Conservation (phyloP, 35 echinoderm and acorn worm species). For the Ophiothrix spiculata region DNA sequence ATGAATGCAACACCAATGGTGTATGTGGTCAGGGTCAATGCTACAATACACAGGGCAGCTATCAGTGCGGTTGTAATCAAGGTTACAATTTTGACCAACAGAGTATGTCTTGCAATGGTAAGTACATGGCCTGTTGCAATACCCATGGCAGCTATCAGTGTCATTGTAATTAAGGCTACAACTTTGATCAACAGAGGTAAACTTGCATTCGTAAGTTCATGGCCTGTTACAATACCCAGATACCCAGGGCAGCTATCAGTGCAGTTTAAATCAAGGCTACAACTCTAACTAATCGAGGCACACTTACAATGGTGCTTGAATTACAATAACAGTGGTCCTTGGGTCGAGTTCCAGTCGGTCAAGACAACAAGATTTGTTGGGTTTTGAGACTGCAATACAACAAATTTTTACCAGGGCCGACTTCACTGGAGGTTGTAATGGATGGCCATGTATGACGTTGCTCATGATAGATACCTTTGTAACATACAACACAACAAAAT, state of each 20-base stretch:
- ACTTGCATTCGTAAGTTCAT: not conserved
- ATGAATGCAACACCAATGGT: slow-evolving; percentile 58
- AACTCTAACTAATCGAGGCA: not conserved
- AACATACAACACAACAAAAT: no score
- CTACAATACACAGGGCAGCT: slow-evolving; percentile 87
- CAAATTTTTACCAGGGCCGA: no score
- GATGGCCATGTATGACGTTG: no score
- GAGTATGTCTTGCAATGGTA: slow-evolving; percentile 66
- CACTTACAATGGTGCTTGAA: no score
- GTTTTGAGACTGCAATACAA: no score
- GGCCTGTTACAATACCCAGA: not conserved
- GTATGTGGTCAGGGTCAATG: slow-evolving; percentile 80
- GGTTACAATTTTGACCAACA: slow-evolving; percentile 78
- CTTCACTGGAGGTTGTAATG: no score
- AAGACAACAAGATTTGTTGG: no score
- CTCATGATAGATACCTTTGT: no score
- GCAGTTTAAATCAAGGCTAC: not conserved
- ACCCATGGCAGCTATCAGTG: not conserved
- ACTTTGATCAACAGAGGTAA: not conserved
- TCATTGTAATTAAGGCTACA: not conserved
- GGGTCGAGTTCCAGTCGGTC: no score
- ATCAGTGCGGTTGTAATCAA: slow-evolving; percentile 67
- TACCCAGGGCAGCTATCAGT: not conserved
- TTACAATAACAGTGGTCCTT: no score
- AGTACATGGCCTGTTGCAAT: no score